Evolutionary conservation across 2,113 vertebrate species (phyloP).

Genomic region (Furnarius figulus): DNA sequence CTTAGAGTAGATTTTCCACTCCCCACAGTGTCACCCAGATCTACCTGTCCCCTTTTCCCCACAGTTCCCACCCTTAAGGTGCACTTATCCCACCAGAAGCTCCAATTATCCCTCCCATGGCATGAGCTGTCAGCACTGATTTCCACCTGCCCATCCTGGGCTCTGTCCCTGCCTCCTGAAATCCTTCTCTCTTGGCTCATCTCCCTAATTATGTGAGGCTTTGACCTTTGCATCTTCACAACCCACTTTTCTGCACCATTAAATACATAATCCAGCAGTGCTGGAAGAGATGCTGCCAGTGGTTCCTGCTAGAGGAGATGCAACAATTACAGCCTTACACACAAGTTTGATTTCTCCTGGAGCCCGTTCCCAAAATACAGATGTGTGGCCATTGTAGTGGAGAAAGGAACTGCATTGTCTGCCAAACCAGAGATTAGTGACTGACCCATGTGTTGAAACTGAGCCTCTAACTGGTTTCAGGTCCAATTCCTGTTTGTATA

Average conservation of each 20-base stretch:
- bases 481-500: not conserved
- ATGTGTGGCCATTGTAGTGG: not conserved
- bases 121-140: rapidly evolving
- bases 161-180: not conserved
- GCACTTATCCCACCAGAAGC: not conserved
- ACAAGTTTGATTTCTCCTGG: not conserved
- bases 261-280: not conserved
- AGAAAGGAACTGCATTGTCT: not conserved
- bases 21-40: not conserved
- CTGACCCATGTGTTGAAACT: not conserved
- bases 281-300: not conserved
- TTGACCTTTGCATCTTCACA: not conserved
- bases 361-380: not conserved
- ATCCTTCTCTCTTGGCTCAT: not conserved
- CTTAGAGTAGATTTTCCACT: not conserved
- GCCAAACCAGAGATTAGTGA: not conserved
- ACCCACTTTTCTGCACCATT: not conserved
- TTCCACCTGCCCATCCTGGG: not conserved
- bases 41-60: not conserved
- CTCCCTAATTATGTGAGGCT: not conserved
- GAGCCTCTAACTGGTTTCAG: slow-evolving; percentile 22
- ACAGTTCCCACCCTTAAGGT: not conserved
- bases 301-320: not conserved
- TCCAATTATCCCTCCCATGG: not conserved
- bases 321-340: not conserved